Conservation (phyloP, 2,113 vertebrate genomes). For the Chaetura pelagica region DNA sequence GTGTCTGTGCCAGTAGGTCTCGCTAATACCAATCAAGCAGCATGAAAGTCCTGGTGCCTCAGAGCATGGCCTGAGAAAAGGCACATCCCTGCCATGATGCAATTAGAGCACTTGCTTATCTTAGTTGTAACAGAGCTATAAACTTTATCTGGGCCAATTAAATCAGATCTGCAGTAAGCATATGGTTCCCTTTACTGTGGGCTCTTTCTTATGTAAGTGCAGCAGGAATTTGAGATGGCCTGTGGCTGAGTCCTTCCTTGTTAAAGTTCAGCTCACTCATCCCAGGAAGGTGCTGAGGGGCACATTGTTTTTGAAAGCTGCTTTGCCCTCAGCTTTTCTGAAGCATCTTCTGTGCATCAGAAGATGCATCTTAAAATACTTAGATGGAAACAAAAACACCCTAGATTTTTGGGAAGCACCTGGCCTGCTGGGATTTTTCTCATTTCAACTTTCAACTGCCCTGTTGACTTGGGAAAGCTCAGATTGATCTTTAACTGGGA, state of each 20-base stretch:
- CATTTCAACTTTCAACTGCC: not conserved
- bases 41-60: not conserved
- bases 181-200: not conserved
- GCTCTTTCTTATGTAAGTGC: not conserved
- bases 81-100: not conserved
- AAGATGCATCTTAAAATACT: not conserved
- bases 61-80: not conserved
- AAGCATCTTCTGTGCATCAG: not conserved
- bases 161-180: not conserved
- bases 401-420: not conserved
- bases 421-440: not conserved
- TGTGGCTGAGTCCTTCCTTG: not conserved
- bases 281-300: not conserved
- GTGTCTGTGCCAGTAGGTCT: not conserved
- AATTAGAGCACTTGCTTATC: not conserved
- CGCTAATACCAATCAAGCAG: not conserved
- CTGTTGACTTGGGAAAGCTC: not conserved
- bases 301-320: not conserved
- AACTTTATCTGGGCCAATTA: not conserved
- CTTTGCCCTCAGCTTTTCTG: not conserved
- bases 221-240: not conserved
- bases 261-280: not conserved
- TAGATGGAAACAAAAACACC: not conserved
- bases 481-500: not conserved
- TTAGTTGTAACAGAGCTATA: not conserved